Evolutionary conservation across 2,888 invertebrate genomes (phyloP), one percentile per base, ranked within the genome.

Genomic region (Sympetrum striolatum): DNA sequence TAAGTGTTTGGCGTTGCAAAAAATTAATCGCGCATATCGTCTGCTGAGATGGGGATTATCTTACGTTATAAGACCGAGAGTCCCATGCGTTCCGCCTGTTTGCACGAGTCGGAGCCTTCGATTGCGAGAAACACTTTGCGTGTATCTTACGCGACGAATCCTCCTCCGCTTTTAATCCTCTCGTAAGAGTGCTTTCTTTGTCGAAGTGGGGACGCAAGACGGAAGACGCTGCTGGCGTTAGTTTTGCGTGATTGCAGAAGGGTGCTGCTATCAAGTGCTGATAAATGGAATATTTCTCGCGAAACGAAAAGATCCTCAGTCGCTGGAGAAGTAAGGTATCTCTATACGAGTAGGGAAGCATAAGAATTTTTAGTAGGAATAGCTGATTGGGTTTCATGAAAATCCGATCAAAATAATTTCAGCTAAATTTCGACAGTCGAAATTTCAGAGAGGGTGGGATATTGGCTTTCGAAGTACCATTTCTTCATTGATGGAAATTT

Each of bases 81-180:
- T 35, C 35, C 35, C 82, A 35, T 15, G 4, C 35, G 31, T 31
- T 15, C 58, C 58, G 58, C 10, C 6, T 82, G 82, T 82, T 58
- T 58, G 58, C 82, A 31, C 82, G 82, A 53, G 82, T 5, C 35
- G 58, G 8, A 22, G 82, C 58, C 58, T 53, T 82, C 82, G 58
- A 82, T 82, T 82, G 35, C 82, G 35, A 82, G 82, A 82, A 82
- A 82, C 82, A 31, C 82, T 82, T 82, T 35, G 18, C 58, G 58
- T 82, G 53, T 48, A 82, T 31, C 81, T 58, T 82, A 22, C 82
- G n/a, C 58, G 31, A 31, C 82, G 58, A 81, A 81, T 60, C 82
- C 58, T 60, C 82, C 58, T 35, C 58, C 35, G 58, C 58, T 48
- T 60, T 60, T 82, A 82, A 82, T 82, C 82, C 82, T 53, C 82